phyloP scores from a whole-genome alignment of 2,888 invertebrate species.

The Drosophila villosipedis region DNA sequence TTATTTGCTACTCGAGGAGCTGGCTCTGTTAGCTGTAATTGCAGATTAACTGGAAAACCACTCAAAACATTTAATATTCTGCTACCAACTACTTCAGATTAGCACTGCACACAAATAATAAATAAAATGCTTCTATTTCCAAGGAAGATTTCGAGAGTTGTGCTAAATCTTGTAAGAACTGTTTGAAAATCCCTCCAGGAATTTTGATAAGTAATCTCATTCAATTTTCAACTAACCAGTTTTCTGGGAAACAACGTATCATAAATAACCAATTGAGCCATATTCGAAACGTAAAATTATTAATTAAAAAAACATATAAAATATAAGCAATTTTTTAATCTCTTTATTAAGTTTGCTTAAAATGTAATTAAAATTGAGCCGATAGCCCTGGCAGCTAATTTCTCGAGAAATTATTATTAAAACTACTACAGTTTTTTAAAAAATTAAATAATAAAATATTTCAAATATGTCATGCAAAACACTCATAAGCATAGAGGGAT shows the following conservation, averaged over 20 bases:
- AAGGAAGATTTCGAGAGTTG: conserved; percentile 14
- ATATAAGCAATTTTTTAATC: not conserved
- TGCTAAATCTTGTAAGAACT: conserved; percentile 8
- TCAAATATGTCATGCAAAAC: not conserved
- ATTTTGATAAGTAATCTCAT: conserved; percentile 35
- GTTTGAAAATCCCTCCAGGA: conserved; percentile 10
- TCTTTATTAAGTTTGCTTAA: not conserved
- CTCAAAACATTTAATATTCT: conserved; percentile 20
- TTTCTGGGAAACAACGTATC: not conserved
- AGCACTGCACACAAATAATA: conserved; percentile 4
- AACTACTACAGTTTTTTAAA: not conserved
- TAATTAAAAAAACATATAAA: not conserved
- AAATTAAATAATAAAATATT: no score
- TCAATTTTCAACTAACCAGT: not conserved
- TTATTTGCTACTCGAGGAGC: conserved; percentile 26
- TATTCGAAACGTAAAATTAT: not conserved
- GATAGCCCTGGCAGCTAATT: not conserved
- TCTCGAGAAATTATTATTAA: not conserved
- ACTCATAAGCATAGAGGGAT: not conserved
- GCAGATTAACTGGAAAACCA: conserved; percentile 46
- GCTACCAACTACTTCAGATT: conserved; percentile 30
- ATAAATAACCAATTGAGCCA: not conserved
- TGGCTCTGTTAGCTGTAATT: conserved; percentile 31
- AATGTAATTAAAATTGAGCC: not conserved
- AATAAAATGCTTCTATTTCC: not conserved